Percentiles rank a stretch among this genome's conserved stretches.
Evolutionary conservation across 1,140 invertebrate genomes (phyloP).

Genomic region (Hesperophylax magnus): DNA sequence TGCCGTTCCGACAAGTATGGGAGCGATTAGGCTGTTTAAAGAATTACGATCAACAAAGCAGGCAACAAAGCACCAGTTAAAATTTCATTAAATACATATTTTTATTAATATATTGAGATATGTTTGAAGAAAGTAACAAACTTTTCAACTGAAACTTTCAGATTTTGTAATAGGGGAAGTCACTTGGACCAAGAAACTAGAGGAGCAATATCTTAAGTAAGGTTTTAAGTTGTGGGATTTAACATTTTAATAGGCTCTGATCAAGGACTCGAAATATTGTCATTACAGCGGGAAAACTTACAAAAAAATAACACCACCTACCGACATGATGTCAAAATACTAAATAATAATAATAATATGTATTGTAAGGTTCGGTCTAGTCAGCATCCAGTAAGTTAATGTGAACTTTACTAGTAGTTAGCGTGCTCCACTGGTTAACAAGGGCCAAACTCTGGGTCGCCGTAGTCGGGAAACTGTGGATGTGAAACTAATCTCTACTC

Average conservation of each 20-base stretch:
- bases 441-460: not conserved
- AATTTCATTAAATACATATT: not conserved
- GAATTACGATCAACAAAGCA: not conserved
- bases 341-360: slow-evolving; percentile 35
- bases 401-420: no score
- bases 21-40: no score
- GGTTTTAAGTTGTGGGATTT: no score
- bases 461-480: not conserved
- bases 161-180: no score
- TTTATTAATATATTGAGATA: no score
- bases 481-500: slow-evolving; percentile 3
- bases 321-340: slow-evolving; percentile 54
- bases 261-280: slow-evolving; percentile 50
- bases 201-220: not conserved
- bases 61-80: not conserved
- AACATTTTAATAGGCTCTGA: slow-evolving; percentile 20
- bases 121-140: no score
- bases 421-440: not conserved
- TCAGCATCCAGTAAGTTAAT: not conserved
- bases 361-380: slow-evolving; percentile 6
- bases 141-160: no score
- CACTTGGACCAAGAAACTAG: not conserved
- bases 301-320: slow-evolving; percentile 54
- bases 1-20: not conserved
- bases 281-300: slow-evolving; percentile 47